Conservation (phyloP, 2,888 invertebrate genomes). For the Leptarthrus brevirostris region DNA sequence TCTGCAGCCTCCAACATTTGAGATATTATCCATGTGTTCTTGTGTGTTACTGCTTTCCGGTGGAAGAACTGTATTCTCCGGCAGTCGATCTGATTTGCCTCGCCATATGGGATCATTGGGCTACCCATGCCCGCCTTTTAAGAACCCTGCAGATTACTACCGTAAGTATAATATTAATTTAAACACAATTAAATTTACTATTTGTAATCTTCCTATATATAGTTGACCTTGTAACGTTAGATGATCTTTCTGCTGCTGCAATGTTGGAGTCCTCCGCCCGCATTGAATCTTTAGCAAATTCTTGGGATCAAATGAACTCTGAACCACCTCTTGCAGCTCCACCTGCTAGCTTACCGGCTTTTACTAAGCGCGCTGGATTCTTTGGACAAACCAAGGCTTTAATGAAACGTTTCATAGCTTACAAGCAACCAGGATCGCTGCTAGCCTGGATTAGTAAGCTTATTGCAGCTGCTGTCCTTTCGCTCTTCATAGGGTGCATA, state of each 20-base stretch:
- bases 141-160: conserved; percentile 97
- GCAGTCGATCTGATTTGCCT: conserved; percentile 88
- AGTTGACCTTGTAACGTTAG: conserved; percentile 95
- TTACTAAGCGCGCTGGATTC: conserved; percentile 74
- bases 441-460: conserved; percentile 82
- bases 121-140: conserved; percentile 95
- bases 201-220: background rate
- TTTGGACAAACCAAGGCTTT: conserved; percentile 78
- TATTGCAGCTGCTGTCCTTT: conserved; percentile 82
- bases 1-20: conserved; percentile 93
- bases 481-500: conserved; percentile 85
- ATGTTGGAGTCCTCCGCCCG: conserved; percentile 94
- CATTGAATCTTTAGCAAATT: conserved; percentile 88
- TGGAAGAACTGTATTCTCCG: conserved; percentile 91
- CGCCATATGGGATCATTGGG: conserved; percentile 90
- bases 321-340: conserved; percentile 74
- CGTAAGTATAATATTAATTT: conserved; percentile 71
- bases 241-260: conserved; percentile 92
- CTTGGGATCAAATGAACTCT: conserved; percentile 69
- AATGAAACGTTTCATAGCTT: conserved; percentile 71
- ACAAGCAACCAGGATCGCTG: conserved; percentile 87
- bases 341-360: conserved; percentile 79
- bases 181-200: background rate
- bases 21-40: conserved; percentile 88
- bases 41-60: conserved; percentile 85